Evolutionary conservation across 2,113 vertebrate genomes (phyloP).

Genomic region (Trichechus manatus): DNA sequence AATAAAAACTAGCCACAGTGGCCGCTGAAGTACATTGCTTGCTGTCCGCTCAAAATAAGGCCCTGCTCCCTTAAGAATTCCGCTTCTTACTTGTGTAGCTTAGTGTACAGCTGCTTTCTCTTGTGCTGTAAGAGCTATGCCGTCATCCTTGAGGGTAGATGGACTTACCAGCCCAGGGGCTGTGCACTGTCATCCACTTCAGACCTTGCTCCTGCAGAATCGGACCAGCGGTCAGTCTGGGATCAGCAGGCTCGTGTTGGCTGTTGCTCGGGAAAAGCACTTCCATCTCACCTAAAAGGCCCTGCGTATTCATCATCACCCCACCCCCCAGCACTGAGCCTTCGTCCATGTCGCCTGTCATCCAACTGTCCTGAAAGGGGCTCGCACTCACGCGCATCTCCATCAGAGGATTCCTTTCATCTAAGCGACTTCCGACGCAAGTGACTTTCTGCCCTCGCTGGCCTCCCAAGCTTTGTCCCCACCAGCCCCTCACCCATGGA

Average conservation of each 20-base stretch:
- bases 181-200: conserved; percentile 13
- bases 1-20: conserved; percentile 67
- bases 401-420: not conserved
- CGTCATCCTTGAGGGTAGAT: not conserved
- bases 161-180: not conserved
- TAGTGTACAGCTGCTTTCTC: not conserved
- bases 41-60: conserved; percentile 10
- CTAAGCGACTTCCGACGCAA: not conserved
- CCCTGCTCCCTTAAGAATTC: not conserved
- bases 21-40: conserved; percentile 66
- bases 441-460: not conserved
- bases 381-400: not conserved
- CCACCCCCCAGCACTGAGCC: not conserved
- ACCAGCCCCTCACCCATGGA: not conserved
- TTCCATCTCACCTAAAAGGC: not conserved
- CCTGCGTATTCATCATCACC: not conserved
- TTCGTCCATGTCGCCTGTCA: not conserved
- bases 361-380: not conserved
- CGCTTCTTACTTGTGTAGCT: conserved; percentile 21
- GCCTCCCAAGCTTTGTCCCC: not conserved
- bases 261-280: not conserved
- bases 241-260: not conserved
- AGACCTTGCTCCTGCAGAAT: not conserved
- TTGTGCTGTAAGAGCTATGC: not conserved
- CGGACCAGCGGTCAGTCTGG: not conserved